These are phyloP conservation scores for Miltochrista miniata DNA, from an alignment of 2,888 invertebrate species.

Conservation along the genomic window DNA sequence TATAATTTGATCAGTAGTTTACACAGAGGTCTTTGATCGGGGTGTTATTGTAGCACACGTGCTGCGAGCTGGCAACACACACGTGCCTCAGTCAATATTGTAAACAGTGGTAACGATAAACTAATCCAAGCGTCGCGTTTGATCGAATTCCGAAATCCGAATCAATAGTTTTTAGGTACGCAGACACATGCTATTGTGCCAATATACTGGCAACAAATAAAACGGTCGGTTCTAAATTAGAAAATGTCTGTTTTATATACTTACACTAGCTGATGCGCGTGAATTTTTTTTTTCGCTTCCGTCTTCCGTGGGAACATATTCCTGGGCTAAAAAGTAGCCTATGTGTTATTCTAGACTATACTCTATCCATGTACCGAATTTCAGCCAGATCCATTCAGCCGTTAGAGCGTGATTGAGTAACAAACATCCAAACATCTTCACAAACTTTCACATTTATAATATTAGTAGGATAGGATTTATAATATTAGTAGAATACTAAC, in stretches of 20 bases:
- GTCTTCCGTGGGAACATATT: no score
- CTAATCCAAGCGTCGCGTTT: conserved; percentile 33
- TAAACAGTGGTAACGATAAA: conserved; percentile 56
- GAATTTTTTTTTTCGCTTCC: no score
- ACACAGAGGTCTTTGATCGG: conserved; percentile 68
- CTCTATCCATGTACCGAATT: no score
- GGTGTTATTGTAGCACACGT: conserved; percentile 71
- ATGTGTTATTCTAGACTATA: no score
- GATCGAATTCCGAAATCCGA: conserved; percentile 31
- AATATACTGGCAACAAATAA: conserved; percentile 7
- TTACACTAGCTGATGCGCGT: no score
- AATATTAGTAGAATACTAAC: no score
- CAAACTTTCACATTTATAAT: no score
- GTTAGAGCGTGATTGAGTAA: no score
- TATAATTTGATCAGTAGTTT: conserved; percentile 49
- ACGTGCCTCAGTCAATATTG: conserved; percentile 48
- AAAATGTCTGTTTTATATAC: not conserved
- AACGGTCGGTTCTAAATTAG: conserved; percentile 1
- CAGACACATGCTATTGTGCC: conserved; percentile 1
- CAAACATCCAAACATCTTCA: no score
- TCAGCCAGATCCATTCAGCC: no score
- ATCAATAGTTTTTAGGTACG: conserved; percentile 19
- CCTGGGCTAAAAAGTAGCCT: no score
- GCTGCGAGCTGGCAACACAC: conserved; percentile 35
- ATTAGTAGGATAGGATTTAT: no score